These are phyloP conservation scores for Aphelocoma californica DNA, from an alignment of 2,797 vertebrate genomes.

Conservation along the genomic window DNA sequence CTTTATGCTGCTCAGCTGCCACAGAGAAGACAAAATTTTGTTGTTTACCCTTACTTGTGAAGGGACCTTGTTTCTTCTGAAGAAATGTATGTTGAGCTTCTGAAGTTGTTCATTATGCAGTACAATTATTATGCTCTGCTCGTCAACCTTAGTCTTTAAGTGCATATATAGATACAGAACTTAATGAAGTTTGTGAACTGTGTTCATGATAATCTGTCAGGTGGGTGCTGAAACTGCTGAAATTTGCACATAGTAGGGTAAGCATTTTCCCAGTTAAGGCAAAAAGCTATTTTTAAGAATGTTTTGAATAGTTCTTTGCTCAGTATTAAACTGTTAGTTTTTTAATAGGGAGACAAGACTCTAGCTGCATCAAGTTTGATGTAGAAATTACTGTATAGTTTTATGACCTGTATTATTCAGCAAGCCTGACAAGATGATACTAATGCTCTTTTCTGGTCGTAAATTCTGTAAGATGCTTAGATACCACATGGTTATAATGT, in stretches of 20 bases:
- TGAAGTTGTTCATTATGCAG: neutral
- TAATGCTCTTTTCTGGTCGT: neutral
- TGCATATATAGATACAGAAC: neutral
- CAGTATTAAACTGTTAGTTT: neutral
- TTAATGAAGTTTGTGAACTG: neutral
- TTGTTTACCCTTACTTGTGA: neutral
- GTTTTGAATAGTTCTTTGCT: neutral
- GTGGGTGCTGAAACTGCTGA: neutral
- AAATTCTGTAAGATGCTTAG: constrained; percentile 35
- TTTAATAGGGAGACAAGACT: neutral
- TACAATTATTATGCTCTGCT: neutral
- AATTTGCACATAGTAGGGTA: neutral
- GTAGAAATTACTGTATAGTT: constrained; percentile 15
- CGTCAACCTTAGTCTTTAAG: neutral
- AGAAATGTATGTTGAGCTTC: neutral
- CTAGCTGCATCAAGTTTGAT: neutral
- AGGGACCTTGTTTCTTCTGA: neutral
- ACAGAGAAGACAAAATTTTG: neutral
- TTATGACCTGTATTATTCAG: constrained; percentile 9
- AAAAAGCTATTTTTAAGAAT: neutral
- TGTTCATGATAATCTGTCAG: neutral
- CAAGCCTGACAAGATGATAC: neutral
- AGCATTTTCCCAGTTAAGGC: neutral
- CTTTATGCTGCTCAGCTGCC: neutral
- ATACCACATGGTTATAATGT: neutral